phyloP scores from a whole-genome alignment of 2,797 vertebrate genomes.

The Fistularia tabacaria region DNA sequence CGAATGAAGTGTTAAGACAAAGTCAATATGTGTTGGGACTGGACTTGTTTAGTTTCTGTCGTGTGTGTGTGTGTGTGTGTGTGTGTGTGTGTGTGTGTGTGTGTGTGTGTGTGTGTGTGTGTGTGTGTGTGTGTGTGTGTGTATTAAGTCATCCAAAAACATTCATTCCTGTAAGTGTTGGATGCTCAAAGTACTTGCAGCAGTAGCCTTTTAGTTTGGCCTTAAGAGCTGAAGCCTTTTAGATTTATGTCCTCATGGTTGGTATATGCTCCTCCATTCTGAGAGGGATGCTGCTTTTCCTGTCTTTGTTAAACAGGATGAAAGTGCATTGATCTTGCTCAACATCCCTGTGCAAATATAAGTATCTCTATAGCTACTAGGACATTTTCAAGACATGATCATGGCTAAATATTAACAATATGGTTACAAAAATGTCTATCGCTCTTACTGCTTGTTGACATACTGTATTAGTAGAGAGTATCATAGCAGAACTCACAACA shows the following conservation, averaged over 20 bases:
- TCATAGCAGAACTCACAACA: slow-evolving; percentile 14
- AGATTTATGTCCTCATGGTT: slow-evolving; percentile 24
- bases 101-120: too few relatives aligned
- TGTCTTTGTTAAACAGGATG: slow-evolving; percentile 33
- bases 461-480: neutral
- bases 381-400: slow-evolving; percentile 26
- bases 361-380: slow-evolving; percentile 24
- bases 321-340: slow-evolving; percentile 46
- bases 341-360: slow-evolving; percentile 38
- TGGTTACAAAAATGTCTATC: neutral
- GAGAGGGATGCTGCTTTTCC: slow-evolving; percentile 28
- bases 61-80: too few relatives aligned
- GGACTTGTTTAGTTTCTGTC: too few relatives aligned
- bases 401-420: slow-evolving; percentile 32
- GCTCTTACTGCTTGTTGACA: slow-evolving; percentile 6
- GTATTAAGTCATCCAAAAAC: too few relatives aligned
- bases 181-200: neutral
- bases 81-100: too few relatives aligned
- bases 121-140: too few relatives aligned
- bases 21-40: too few relatives aligned
- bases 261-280: slow-evolving; percentile 20
- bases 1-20: slow-evolving; percentile 21
- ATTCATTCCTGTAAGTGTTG: too few relatives aligned
- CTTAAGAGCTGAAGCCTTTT: slow-evolving; percentile 10
- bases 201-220: slow-evolving; percentile 1